Percentiles rank a stretch among this genome's conserved stretches.
phyloP scores from a whole-genome alignment of 2,888 invertebrate genomes.

The Serripes groenlandicus region DNA sequence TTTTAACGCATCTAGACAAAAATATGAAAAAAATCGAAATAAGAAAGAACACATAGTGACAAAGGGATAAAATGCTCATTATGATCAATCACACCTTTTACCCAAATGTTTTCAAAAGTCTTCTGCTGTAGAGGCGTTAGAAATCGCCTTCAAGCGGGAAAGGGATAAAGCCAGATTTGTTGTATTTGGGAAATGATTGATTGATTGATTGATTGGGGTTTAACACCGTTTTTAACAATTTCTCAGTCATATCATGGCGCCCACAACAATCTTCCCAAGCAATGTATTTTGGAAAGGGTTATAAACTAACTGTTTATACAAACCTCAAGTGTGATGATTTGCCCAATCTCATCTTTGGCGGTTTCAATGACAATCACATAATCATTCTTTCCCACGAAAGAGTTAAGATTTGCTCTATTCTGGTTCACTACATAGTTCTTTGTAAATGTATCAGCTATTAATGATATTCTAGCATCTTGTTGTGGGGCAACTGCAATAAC shows the following conservation, averaged over 20 bases:
- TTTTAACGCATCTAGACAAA: too few species aligned
- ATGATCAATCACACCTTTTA: not conserved
- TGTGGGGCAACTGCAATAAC: not conserved
- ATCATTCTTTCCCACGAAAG: slow-evolving; percentile 72
- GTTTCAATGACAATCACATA: slow-evolving; percentile 73
- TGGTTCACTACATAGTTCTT: not conserved
- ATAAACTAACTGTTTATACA: too few species aligned
- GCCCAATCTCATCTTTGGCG: slow-evolving; percentile 29
- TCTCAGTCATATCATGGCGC: too few species aligned
- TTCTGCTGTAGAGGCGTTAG: not conserved
- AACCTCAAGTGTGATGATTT: slow-evolving; percentile 74
- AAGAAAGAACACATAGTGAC: not conserved
- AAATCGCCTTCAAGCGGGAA: not conserved
- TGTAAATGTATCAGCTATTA: not conserved
- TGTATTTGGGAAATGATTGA: too few species aligned
- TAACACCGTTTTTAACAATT: too few species aligned
- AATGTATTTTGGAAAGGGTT: too few species aligned
- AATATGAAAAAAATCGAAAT: too few species aligned
- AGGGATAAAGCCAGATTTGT: too few species aligned
- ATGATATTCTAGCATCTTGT: not conserved
- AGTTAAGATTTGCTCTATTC: slow-evolving; percentile 1
- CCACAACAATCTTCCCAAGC: too few species aligned
- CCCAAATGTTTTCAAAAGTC: not conserved
- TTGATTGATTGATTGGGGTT: too few species aligned
- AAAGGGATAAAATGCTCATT: not conserved